Evolutionary conservation across 2,113 vertebrate species (phyloP), one percentile per base, ranked within the genome.

Genomic region (Amblyornis subalaris): DNA sequence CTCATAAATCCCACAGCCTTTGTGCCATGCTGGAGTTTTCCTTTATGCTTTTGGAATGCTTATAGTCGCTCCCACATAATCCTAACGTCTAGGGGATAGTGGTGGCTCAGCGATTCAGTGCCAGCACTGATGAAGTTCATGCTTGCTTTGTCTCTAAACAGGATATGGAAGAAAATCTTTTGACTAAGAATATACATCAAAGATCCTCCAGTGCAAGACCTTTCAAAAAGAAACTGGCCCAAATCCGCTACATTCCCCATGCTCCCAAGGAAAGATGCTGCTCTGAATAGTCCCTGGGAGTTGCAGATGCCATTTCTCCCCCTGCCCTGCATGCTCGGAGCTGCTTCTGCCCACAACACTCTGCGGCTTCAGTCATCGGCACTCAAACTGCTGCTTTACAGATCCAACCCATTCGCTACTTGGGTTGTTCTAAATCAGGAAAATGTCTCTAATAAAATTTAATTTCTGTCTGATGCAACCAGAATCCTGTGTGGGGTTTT

Each of bases 111-210:
- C 45, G 4, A 6, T 36, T 35, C 29, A 18, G 35, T 70, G 65
- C 40, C 57, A 60, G 74, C 17, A 15, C 82, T 50, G 54, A 47
- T 13, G 20, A 50, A 84, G 53, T 33, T 55, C 11, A 22, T 21
- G 7, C 6, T 58, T 72, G 2, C 35, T 89, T 94, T 88, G 18
- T 83, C 54, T 84, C 85, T 31, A 20, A 83, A 83, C 86, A 96
- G 96, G 83, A 8, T 95, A 83, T 1, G 92, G 72, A 74, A 96
- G 95, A 91, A 96, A 83, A 92, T 93, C 95, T 71, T 96, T 95
- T 36, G 94, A 96, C 28, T 95, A 81, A 90, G 86, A 66, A 60
- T 14, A 33, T 5, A 16, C 35, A 47, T 24, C 11, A 57, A 86
- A 40, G 79, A 80, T 51, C 38, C 79, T 64, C 19, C 67, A 71